phyloP scores from a whole-genome alignment of 2,113 vertebrate genomes.

The Rhinopithecus roxellana region DNA sequence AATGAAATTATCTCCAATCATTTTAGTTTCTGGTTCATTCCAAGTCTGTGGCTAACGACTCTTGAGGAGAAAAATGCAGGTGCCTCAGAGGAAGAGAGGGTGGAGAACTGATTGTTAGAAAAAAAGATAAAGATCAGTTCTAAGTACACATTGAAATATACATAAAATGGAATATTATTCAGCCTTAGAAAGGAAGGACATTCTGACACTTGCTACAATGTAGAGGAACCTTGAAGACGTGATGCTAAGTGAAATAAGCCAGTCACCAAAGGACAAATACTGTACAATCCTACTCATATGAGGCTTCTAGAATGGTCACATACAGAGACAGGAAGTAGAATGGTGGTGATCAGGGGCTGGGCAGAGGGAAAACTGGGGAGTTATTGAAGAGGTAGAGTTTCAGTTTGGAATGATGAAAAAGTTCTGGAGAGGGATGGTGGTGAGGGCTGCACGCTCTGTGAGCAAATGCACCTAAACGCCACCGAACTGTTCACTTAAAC shows the following conservation, averaged over 20 bases:
- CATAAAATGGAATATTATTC: neutral
- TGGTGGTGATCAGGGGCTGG: neutral
- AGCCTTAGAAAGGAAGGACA: neutral
- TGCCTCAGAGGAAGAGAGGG: neutral
- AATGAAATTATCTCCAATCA: neutral
- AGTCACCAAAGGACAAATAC: neutral
- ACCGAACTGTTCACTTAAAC: neutral
- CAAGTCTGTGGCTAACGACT: neutral
- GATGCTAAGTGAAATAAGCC: neutral
- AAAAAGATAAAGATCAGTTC: neutral
- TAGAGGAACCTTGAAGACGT: neutral
- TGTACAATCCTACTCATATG: fast-evolving
- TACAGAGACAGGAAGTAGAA: neutral
- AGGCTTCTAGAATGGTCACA: neutral
- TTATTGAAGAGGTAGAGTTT: neutral
- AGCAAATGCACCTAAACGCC: neutral
- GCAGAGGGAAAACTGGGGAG: neutral
- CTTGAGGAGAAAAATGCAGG: neutral
- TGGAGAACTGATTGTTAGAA: neutral
- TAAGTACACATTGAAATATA: neutral
- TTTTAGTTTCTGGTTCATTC: neutral
- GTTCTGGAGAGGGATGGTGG: fast-evolving
- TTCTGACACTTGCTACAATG: neutral
- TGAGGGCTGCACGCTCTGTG: fast-evolving
- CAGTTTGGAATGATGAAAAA: neutral